A percentile compares a stretch with the other conserved stretches of the same genome.
Evolutionary conservation across 1,140 invertebrate genomes (phyloP).

Genomic region (Adoxophyes honmai): DNA sequence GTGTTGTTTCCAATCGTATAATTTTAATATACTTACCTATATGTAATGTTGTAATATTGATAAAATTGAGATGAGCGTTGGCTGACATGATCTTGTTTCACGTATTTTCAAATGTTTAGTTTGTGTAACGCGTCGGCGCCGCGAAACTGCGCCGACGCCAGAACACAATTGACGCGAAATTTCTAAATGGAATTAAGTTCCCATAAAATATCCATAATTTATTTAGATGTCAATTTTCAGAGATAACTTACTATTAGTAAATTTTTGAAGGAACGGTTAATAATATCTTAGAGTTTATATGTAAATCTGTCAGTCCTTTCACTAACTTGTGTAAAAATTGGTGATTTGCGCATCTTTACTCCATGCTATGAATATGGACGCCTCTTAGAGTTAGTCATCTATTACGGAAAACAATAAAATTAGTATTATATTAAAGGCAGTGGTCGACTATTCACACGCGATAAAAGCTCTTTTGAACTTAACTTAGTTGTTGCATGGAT

Average conservation of each 20-base stretch:
- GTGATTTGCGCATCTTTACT: constrained; percentile 70
- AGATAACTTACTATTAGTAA: constrained; percentile 54
- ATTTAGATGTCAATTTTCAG: constrained; percentile 59
- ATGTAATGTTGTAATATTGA: constrained; percentile 13
- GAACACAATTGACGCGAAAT: constrained; percentile 23
- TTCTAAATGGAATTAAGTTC: constrained; percentile 73
- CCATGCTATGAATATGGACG: constrained; percentile 73
- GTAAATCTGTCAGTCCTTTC: constrained; percentile 64
- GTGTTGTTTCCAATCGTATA: constrained; percentile 4
- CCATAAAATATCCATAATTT: constrained; percentile 57
- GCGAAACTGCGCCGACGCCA: neutral
- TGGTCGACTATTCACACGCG: constrained; percentile 61
- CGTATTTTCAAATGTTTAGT: constrained; percentile 74
- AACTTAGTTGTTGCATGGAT: constrained; percentile 5
- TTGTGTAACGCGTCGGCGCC: constrained; percentile 15
- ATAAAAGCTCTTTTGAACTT: constrained; percentile 17
- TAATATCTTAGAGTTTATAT: constrained; percentile 64
- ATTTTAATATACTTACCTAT: neutral
- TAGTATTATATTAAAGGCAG: constrained; percentile 65
- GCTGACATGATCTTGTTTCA: constrained; percentile 64
- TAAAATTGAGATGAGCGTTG: constrained; percentile 65
- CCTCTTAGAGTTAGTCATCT: constrained; percentile 73
- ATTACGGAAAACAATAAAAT: constrained; percentile 71
- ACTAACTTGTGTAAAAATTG: constrained; percentile 68
- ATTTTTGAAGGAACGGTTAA: constrained; percentile 55